A percentile compares a stretch with the other conserved stretches of the same genome.
Evolutionary conservation across 2,888 invertebrate species (phyloP).

Genomic region (Nebria salina): DNA sequence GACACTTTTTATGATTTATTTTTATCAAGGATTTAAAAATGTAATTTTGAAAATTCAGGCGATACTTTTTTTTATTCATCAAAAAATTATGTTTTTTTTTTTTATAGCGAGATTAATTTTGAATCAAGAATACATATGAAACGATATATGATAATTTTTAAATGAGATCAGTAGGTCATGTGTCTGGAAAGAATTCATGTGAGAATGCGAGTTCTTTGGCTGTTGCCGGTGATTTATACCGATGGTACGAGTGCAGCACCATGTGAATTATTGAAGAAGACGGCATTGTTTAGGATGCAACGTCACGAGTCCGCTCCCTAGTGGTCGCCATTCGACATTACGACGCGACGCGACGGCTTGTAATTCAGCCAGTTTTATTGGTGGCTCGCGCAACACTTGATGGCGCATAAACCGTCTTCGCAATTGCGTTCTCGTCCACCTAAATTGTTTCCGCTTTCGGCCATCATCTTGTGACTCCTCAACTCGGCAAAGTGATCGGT

Average conservation of each 20-base stretch:
- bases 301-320: not conserved
- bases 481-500: not conserved
- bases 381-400: not conserved
- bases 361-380: slow-evolving; percentile 1
- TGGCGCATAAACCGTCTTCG: not conserved
- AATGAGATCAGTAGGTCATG: not conserved
- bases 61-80: no score
- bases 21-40: no score
- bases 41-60: no score
- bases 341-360: not conserved
- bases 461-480: not conserved
- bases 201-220: not conserved
- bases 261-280: not conserved
- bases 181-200: not conserved
- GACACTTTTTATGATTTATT: no score
- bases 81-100: no score
- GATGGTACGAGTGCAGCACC: not conserved
- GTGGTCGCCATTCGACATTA: slow-evolving; percentile 4
- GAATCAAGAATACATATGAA: not conserved
- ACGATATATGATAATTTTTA: not conserved
- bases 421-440: not conserved
- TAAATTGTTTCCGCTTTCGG: not conserved
- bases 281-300: not conserved
- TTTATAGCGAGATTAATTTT: not conserved
- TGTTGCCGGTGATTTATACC: not conserved